Percentiles rank a stretch among this genome's conserved stretches.
These are phyloP conservation scores for Procambarus clarkii DNA, from an alignment of 1,140 invertebrate genomes.

Conservation along the genomic window DNA sequence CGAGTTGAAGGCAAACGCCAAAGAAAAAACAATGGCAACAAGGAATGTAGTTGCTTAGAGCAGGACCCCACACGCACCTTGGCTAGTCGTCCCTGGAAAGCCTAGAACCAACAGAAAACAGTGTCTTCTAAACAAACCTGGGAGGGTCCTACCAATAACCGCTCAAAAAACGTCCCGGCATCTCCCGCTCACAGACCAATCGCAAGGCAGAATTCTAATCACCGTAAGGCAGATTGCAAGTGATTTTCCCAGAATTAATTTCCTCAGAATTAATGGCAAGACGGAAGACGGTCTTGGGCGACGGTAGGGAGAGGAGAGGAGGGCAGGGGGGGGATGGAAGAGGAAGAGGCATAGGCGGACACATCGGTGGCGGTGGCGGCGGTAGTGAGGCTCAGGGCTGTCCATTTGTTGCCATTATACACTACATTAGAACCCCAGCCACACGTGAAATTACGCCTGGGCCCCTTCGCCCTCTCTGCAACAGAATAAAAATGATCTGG, in stretches of 20 bases:
- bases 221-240: constrained; percentile 69
- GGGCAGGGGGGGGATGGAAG: not conserved
- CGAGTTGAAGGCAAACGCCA: not conserved
- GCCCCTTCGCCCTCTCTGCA: constrained; percentile 65
- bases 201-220: constrained; percentile 63
- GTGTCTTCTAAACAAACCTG: constrained; percentile 49
- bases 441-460: constrained; percentile 67
- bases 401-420: constrained; percentile 69
- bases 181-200: constrained; percentile 53
- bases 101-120: constrained; percentile 27
- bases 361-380: constrained; percentile 38
- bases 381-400: constrained; percentile 55
- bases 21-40: not conserved
- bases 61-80: not conserved
- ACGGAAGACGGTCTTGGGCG: constrained; percentile 51
- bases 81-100: not conserved
- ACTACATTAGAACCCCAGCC: constrained; percentile 69
- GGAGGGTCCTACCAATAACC: constrained; percentile 19
- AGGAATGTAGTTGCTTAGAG: not conserved
- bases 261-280: constrained; percentile 69
- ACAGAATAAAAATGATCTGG: constrained; percentile 66
- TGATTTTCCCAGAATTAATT: constrained; percentile 70
- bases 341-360: constrained; percentile 15
- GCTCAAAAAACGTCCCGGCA: constrained; percentile 12
- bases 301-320: constrained; percentile 4